Base-by-base conservation (phyloP, 2,797 vertebrate species). In the Gymnoscopelus braueri region DNA sequence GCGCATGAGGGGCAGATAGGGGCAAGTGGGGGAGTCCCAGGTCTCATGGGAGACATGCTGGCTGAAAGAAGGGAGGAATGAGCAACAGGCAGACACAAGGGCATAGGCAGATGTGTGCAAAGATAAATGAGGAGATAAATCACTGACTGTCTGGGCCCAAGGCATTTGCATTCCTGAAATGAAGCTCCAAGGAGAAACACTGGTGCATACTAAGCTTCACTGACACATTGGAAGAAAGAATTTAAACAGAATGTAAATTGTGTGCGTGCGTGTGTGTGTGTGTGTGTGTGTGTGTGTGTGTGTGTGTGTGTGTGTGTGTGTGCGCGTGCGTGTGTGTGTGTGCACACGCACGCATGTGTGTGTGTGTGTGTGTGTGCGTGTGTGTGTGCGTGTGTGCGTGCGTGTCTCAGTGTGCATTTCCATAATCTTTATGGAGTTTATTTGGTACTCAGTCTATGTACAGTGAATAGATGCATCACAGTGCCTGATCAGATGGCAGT, bases 121-220 rank as follows among this genome's bases (percentile, higher is more conserved):
- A 92, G 92, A 94, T 93, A 93, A 92, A 94, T 93, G 90, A 92
- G 88, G 82, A 92, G 91, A 94, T 94, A 94, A 94, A 94, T 94
- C 93, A 93, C 85, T 26, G 81, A 82, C 88, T 89, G 92, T 93
- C 92, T 91, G 88, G 88, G 87, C 87, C 77, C 77, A 85, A 87
- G 90, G 90, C 91, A 94, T 94, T 91, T 94, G 89, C 93, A 94
- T 94, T 93, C 93, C 92, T 92, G 89, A 92, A 91, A 92, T 92
- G 90, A 90, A 93, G 90, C 92, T 90, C 87, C 85, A 86, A 90
- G 89, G 87, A 91, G 90, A 80, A 84, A 86, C 88, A 81, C 69
- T 80, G 87, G 79, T 65, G 77, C n/a, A 71, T 56, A 81, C 72
- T 63, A 77, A 85, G 88, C 83, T 83, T 67, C 74, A 71, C 79